Base-by-base conservation (phyloP, 2,888 invertebrate species). In the Epinotia nisella region DNA sequence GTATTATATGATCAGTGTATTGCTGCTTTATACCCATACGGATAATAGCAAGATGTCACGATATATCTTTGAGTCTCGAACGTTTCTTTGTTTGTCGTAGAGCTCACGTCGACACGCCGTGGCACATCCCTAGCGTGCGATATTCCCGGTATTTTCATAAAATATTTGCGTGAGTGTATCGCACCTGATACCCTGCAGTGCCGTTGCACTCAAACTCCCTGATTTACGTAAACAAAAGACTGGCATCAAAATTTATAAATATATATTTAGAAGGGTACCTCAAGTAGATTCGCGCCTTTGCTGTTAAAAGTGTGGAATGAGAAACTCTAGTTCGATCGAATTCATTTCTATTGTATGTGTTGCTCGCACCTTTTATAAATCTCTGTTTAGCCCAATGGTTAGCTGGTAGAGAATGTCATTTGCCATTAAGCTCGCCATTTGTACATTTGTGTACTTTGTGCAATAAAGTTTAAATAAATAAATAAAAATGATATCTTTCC, bases 91-190 rank as follows among this genome's bases (percentile, higher is more conserved):
- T 72, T 73, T 73, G 73, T 64, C 51, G 41, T 62, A 29, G 56
- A 64, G 73, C 61, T 73, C 53, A 69, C 41, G 62, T 72, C 79
- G 80, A 83, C 76, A 78, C 62, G n/a, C 49, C 65, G 56, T 49
- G 61, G 75, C 70, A 78, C 91, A 83, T 78, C 90, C 82, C 89
- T 89, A 88, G 80, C 74, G 79, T 51, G 78, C 80, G 84, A 85
- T 84, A 85, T 82, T 87, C 83, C 85, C 85, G 83, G 88, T 93
- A 92, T 92, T 92, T 90, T 92, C 92, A 89, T 91, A 92, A 91
- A 91, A 93, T 92, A 92, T 93, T 93, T 92, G 92, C 91, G 87
- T 85, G 90, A 89, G 86, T 92, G 89, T 90, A 86, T 87, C 87
- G 87, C 93, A 93, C 92, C 93, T 93, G 93, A 89, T 88, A 86